These are phyloP conservation scores for Lutjanus argentimaculatus DNA, from an alignment of 2,797 vertebrate genomes.

Conservation along the genomic window DNA sequence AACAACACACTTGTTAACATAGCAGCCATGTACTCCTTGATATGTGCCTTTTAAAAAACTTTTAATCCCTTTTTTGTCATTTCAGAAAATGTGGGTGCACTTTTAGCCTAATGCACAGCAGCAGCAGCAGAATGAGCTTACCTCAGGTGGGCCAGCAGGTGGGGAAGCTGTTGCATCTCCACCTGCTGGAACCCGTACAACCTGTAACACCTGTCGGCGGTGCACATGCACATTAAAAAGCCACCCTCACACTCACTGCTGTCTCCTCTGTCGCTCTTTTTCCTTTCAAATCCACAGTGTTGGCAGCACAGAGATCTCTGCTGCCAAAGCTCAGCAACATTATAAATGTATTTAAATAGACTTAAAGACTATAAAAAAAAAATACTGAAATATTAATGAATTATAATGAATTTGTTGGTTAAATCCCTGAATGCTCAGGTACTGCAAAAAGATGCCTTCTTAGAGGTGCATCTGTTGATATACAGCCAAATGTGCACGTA, in stretches of 20 bases:
- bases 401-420: constrained; percentile 1
- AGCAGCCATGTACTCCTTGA: not conserved
- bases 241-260: not conserved
- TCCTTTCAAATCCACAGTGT: not conserved
- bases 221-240: constrained; percentile 3
- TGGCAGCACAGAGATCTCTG: not conserved
- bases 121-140: constrained; percentile 5
- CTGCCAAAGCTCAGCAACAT: not conserved
- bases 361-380: not conserved
- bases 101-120: constrained; percentile 13
- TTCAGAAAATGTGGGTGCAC: constrained; percentile 4
- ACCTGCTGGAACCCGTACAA: constrained; percentile 48
- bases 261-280: not conserved
- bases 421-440: not conserved
- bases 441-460: not conserved
- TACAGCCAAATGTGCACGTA: not conserved
- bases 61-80: not conserved
- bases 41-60: not conserved
- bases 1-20: constrained; percentile 27
- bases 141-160: constrained; percentile 54
- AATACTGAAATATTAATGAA: not conserved
- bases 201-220: constrained; percentile 34
- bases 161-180: constrained; percentile 57
- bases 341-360: not conserved
- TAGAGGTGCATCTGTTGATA: not conserved